Evolutionary conservation across 2,113 vertebrate species (phyloP).

Genomic region (Hymenochirus boettgeri): DNA sequence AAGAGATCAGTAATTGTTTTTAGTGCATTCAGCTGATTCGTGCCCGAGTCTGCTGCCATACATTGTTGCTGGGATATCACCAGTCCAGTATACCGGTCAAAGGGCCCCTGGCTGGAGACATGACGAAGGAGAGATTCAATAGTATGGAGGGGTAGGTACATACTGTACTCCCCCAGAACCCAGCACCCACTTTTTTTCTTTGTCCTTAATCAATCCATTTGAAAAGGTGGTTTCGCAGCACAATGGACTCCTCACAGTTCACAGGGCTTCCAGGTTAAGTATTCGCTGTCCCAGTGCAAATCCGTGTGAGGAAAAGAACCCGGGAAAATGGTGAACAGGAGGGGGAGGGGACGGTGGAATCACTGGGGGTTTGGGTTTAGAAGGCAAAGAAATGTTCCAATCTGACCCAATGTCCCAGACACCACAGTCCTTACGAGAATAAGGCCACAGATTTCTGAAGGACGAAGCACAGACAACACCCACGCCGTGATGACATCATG

Average conservation of each 20-base stretch:
- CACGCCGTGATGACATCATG: conserved; percentile 74
- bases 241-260: conserved; percentile 76
- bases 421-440: conserved; percentile 76
- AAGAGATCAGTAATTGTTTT: conserved; percentile 70
- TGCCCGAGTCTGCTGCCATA: conserved; percentile 85
- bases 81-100: conserved; percentile 87
- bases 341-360: conserved; percentile 64
- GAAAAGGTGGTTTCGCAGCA: conserved; percentile 66
- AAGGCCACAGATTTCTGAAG: conserved; percentile 77
- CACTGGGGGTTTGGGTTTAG: conserved; percentile 72
- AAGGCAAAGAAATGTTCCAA: conserved; percentile 83
- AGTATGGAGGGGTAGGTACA: conserved; percentile 83
- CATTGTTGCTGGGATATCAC: conserved; percentile 86
- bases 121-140: conserved; percentile 75
- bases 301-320: conserved; percentile 86
- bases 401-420: conserved; percentile 77
- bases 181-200: conserved; percentile 61
- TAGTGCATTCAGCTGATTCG: conserved; percentile 81
- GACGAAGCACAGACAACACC: conserved; percentile 74
- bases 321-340: conserved; percentile 67
- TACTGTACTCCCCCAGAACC: conserved; percentile 83
- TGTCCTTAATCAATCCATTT: too few species aligned
- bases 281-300: conserved; percentile 84
- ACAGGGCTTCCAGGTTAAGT: conserved; percentile 63
- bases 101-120: conserved; percentile 57